phyloP scores from a whole-genome alignment of 2,797 vertebrate genomes.

The Mormyrus hasselquistii region DNA sequence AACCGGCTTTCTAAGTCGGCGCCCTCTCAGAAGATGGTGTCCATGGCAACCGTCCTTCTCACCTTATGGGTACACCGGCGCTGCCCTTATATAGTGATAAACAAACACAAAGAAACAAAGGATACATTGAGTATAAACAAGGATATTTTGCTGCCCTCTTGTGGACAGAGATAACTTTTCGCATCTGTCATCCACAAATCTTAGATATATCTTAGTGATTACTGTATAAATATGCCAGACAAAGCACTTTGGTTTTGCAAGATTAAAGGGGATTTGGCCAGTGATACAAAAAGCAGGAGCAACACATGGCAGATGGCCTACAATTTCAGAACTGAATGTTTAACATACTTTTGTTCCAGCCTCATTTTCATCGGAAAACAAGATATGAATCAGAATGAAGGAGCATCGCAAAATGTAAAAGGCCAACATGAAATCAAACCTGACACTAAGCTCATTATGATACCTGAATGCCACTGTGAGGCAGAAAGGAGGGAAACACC shows the following conservation, averaged over 20 bases:
- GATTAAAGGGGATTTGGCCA: background rate
- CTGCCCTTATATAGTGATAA: background rate
- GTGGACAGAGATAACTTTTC: background rate
- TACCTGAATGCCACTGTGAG: background rate
- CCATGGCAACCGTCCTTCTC: background rate
- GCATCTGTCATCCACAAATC: background rate
- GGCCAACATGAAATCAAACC: background rate
- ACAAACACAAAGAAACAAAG: background rate
- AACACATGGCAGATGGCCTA: background rate
- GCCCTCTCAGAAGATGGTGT: background rate
- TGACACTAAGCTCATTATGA: background rate
- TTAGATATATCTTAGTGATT: background rate
- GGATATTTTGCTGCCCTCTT: constrained; percentile 6
- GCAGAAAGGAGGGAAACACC: background rate
- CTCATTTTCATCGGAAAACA: background rate
- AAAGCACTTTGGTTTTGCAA: background rate
- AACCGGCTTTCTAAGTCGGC: background rate
- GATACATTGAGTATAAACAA: background rate
- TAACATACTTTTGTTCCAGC: background rate
- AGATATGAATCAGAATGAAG: background rate
- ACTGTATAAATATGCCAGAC: background rate
- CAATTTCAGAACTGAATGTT: background rate
- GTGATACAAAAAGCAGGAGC: background rate
- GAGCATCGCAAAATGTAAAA: background rate
- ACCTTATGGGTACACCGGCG: background rate